Conservation (phyloP, 2,888 invertebrate species). For the Caenorhabditis panamensis region DNA sequence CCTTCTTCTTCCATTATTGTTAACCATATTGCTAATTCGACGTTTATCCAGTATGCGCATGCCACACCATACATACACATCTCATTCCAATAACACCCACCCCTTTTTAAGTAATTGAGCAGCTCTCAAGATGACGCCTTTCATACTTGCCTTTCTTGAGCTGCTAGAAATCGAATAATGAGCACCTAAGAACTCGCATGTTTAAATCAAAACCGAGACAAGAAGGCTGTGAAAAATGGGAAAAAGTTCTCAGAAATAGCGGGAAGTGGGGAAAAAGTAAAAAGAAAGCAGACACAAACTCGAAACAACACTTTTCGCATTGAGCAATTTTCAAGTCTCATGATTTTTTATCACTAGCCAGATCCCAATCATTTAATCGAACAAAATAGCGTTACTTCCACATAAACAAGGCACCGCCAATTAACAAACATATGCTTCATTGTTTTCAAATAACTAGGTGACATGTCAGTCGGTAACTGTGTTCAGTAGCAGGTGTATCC, state of each 20-base stretch:
- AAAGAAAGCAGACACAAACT: not conserved
- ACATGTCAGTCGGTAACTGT: not conserved
- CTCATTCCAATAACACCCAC: conserved; percentile 56
- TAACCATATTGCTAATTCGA: conserved; percentile 68
- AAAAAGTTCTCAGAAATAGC: not conserved
- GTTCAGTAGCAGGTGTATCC: conserved; percentile 40
- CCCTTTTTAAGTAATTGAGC: conserved; percentile 65
- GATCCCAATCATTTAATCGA: not conserved
- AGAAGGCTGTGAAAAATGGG: not conserved
- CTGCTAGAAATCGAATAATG: conserved; percentile 21
- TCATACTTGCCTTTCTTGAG: conserved; percentile 25
- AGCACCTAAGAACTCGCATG: conserved; percentile 25
- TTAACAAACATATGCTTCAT: conserved; percentile 30
- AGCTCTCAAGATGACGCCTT: conserved; percentile 47
- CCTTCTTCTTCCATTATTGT: conserved; percentile 60
- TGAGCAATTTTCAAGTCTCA: no score
- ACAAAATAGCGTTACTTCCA: not conserved
- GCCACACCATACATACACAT: conserved; percentile 49
- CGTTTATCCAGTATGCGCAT: conserved; percentile 64
- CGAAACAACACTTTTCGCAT: no score
- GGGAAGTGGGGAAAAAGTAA: not conserved
- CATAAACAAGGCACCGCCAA: conserved; percentile 7
- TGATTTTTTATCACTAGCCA: no score
- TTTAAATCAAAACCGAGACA: not conserved
- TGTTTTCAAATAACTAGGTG: conserved; percentile 30